Evolutionary conservation across 1,140 invertebrate genomes (phyloP).

Genomic region (Ceratitis capitata): DNA sequence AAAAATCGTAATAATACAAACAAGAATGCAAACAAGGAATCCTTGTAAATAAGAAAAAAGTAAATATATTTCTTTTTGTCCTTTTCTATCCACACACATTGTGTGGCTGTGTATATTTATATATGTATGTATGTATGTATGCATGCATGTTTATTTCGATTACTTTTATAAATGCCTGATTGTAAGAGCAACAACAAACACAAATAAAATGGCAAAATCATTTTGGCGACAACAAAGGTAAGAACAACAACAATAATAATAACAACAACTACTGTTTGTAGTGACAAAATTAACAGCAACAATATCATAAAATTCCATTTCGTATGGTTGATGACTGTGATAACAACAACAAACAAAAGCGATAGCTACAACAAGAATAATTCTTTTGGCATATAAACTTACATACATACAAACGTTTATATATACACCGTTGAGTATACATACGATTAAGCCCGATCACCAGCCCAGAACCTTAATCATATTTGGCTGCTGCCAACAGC

Average conservation of each 20-base stretch:
- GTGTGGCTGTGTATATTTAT: neutral
- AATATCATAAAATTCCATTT: slow-evolving; percentile 23
- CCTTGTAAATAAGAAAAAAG: neutral
- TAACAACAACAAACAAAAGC: neutral
- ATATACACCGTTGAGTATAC: neutral
- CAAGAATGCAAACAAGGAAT: neutral
- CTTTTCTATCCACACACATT: neutral
- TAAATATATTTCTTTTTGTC: neutral
- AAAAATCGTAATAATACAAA: neutral
- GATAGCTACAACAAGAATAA: neutral
- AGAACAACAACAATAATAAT: too few species aligned
- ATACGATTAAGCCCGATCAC: neutral
- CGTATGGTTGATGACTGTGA: neutral
- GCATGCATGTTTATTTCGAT: neutral
- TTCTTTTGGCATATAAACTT: neutral
- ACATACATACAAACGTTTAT: neutral
- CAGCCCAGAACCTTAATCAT: slow-evolving; percentile 12
- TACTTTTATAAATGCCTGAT: neutral
- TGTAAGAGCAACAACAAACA: neutral
- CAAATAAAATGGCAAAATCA: neutral
- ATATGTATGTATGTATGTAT: neutral
- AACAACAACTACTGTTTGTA: neutral
- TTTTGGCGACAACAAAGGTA: neutral
- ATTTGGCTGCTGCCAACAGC: neutral
- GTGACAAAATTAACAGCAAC: neutral